Evolutionary conservation across 2,888 invertebrate genomes (phyloP), one percentile per base, ranked within the genome.

Genomic region (Drosophila robusta): DNA sequence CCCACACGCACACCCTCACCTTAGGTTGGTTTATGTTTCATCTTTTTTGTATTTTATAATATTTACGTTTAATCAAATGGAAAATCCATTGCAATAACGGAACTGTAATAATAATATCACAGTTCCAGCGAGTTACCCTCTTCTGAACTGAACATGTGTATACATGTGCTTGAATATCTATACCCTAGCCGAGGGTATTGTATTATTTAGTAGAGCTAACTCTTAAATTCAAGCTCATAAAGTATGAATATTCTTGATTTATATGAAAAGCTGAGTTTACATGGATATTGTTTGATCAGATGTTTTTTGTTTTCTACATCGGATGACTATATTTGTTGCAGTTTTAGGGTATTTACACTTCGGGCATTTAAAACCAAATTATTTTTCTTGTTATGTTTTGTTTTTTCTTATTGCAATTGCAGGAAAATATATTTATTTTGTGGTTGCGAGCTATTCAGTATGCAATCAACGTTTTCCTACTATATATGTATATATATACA

Each of bases 51-150:
- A 29, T 29, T 12, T 34, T 68, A 47, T 81, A 80, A 90, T 90
- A 90, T 90, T 90, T 90, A 85, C 87, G 84, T 90, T 90, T 88
- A 89, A 90, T 90, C 90, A 90, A 90, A 87, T 85, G 90, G 84
- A 90, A 90, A 90, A 90, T 85, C 89, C 83, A 72, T 80, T 78
- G 74, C 78, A 80, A 83, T 81, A 79, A 81, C 80, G 74, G 79
- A 57, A 78, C 69, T 78, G 82, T 65, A 78, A 85, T 72, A 77
- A 82, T 70, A 84, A 75, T 71, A 68, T 58, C 47, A 41, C 54
- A 32, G 46, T 29, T 39, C 16, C 41, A 44, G n/a, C 14, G 34
- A 24, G 36, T 8, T 42, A 50, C 29, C 46, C 52, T 60, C 60
- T 55, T 50, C 45, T 65, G 74, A 74, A 54, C 50, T 42, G 26